These are phyloP conservation scores for Stegodyphus mimosarum DNA, from an alignment of 1,140 invertebrate species.

Conservation along the genomic window DNA sequence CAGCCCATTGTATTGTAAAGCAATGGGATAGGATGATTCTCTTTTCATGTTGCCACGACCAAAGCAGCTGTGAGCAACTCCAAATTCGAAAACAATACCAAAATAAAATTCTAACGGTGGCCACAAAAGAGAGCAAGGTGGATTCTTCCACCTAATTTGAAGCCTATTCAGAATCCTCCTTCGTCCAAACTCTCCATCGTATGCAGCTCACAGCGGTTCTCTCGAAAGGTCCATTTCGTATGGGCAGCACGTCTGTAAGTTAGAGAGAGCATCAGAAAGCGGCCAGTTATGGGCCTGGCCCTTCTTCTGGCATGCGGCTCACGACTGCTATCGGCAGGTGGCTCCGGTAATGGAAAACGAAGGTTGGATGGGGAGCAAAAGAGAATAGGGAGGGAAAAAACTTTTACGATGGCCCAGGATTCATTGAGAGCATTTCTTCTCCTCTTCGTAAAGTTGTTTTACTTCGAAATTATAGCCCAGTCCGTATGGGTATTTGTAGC, in stretches of 20 bases:
- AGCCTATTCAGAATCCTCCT: constrained; percentile 37
- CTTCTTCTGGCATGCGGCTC: constrained; percentile 19
- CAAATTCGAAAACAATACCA: no score
- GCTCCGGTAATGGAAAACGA: constrained; percentile 44
- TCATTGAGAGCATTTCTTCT: constrained; percentile 22
- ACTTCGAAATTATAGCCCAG: constrained; percentile 5
- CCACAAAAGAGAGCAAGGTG: no score
- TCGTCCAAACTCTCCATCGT: constrained; percentile 10
- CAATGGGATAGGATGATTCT: no score
- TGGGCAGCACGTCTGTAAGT: constrained; percentile 18
- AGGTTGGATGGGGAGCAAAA: not conserved
- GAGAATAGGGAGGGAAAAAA: not conserved
- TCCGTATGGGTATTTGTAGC: no score
- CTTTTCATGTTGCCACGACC: no score
- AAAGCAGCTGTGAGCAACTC: no score
- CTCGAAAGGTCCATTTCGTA: constrained; percentile 31
- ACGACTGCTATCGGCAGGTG: constrained; percentile 40
- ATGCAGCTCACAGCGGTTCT: not conserved
- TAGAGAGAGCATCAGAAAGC: not conserved
- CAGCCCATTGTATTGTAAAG: no score
- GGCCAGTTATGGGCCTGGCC: constrained; percentile 12
- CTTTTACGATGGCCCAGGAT: constrained; percentile 19
- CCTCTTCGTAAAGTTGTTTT: constrained; percentile 11
- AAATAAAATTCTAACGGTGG: no score
- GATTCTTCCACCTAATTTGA: constrained; percentile 7